These are phyloP conservation scores for Ypsolopha scabrella DNA, from an alignment of 2,888 invertebrate genomes.

Conservation along the genomic window DNA sequence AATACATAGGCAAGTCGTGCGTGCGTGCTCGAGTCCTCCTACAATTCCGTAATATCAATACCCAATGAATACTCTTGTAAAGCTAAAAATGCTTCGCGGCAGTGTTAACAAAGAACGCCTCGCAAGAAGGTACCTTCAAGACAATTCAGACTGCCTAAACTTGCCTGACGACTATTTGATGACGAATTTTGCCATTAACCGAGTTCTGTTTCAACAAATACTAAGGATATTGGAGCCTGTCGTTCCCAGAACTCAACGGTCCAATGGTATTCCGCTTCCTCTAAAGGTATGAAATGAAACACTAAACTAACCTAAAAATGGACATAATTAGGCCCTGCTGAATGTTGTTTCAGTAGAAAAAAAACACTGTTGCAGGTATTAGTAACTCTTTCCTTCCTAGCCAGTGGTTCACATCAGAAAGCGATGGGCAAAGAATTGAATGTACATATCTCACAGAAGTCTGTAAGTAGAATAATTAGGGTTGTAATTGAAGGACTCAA, in stretches of 20 bases:
- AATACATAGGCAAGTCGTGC: too few relatives aligned
- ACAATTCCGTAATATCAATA: neutral
- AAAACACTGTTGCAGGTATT: slow-evolving; percentile 21
- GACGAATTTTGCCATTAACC: slow-evolving; percentile 32
- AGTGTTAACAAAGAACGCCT: slow-evolving; percentile 29
- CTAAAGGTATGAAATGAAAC: slow-evolving; percentile 30
- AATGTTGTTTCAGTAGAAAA: neutral
- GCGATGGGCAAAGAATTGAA: slow-evolving; percentile 36
- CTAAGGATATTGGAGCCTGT: slow-evolving; percentile 34
- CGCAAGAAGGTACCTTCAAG: slow-evolving; percentile 22
- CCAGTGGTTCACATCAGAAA: slow-evolving; percentile 39
- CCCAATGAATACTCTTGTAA: slow-evolving; percentile 32
- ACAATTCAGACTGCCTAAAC: slow-evolving; percentile 27
- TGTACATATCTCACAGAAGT: slow-evolving; percentile 38
- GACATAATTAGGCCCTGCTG: too few relatives aligned
- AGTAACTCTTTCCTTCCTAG: slow-evolving; percentile 34
- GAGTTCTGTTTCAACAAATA: slow-evolving; percentile 28
- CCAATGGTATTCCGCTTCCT: slow-evolving; percentile 42
- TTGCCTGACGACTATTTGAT: slow-evolving; percentile 33
- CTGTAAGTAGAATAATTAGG: slow-evolving; percentile 36
- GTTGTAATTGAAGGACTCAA: slow-evolving; percentile 37
- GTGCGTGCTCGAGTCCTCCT: too few relatives aligned
- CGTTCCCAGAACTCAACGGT: slow-evolving; percentile 35
- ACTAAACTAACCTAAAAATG: too few relatives aligned
- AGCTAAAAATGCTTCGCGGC: slow-evolving; percentile 32